A percentile compares a stretch with the other conserved stretches of the same genome.
phyloP scores from a whole-genome alignment of 2,888 invertebrate species.

The Limenitis arthemis region DNA sequence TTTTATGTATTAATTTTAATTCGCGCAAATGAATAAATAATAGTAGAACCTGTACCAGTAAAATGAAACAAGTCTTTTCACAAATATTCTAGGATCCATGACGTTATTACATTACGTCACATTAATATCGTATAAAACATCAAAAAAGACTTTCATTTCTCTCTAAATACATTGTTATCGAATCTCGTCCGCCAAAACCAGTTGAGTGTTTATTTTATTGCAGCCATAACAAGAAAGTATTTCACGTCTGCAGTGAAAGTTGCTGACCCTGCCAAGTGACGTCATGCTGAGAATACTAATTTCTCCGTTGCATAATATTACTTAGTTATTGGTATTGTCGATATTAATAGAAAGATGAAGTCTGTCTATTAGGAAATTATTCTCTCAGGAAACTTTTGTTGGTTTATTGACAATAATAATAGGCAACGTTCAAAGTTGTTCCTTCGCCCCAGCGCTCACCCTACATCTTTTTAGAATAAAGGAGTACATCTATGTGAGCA shows the following conservation, averaged over 20 bases:
- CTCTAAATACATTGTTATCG: not conserved
- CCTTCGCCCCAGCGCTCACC: too few relatives aligned
- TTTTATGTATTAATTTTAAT: too few relatives aligned
- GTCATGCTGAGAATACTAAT: conserved; percentile 7
- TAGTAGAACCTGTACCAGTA: too few relatives aligned
- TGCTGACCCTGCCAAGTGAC: conserved; percentile 7
- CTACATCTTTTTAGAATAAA: too few relatives aligned
- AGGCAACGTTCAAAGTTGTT: too few relatives aligned
- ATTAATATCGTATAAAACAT: not conserved
- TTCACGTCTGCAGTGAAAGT: conserved; percentile 14
- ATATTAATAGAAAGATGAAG: not conserved
- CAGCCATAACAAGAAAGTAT: conserved; percentile 9
- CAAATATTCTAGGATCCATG: not conserved
- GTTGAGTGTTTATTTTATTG: conserved; percentile 4
- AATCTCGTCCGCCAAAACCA: not conserved
- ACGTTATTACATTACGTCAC: too few relatives aligned
- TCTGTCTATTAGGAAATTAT: too few relatives aligned
- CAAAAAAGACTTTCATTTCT: not conserved
- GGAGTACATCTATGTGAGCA: too few relatives aligned
- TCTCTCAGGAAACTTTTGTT: too few relatives aligned
- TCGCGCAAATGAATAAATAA: too few relatives aligned
- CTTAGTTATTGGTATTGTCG: not conserved
- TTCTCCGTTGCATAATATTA: conserved; percentile 11
- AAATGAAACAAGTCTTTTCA: not conserved
- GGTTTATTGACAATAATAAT: too few relatives aligned